A percentile compares a stretch with the other conserved stretches of the same genome.
These are phyloP conservation scores for Rhizoglyphus robini DNA, from an alignment of 1,140 invertebrate genomes.

Conservation along the genomic window DNA sequence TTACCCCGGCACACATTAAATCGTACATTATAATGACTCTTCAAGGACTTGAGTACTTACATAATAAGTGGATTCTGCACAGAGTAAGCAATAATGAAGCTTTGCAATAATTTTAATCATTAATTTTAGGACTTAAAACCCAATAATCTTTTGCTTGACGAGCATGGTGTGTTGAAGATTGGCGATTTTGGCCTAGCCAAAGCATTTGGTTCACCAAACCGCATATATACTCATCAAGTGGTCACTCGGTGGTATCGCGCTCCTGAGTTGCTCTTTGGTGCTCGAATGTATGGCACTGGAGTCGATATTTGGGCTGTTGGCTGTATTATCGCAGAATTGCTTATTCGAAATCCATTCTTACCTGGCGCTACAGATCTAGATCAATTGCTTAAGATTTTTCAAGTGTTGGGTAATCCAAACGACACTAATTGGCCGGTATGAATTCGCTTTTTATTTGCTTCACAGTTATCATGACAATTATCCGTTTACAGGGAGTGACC, in stretches of 20 bases:
- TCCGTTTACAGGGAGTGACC: slow-evolving; percentile 51
- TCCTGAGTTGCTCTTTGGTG: slow-evolving; percentile 90
- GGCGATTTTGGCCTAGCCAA: slow-evolving; percentile 98
- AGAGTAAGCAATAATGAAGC: slow-evolving; percentile 45
- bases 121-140: slow-evolving; percentile 79
- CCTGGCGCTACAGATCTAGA: slow-evolving; percentile 94
- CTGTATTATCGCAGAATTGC: slow-evolving; percentile 89
- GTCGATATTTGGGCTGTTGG: slow-evolving; percentile 99
- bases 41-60: slow-evolving; percentile 86
- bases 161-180: slow-evolving; percentile 80
- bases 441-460: slow-evolving; percentile 2
- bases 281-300: slow-evolving; percentile 79
- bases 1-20: slow-evolving; percentile 87
- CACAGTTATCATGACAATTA: not conserved
- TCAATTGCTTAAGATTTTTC: slow-evolving; percentile 87
- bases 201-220: slow-evolving; percentile 86
- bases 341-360: slow-evolving; percentile 75
- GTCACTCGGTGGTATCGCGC: slow-evolving; percentile 69
- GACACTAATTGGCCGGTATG: slow-evolving; percentile 76
- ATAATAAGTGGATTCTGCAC: slow-evolving; percentile 92
- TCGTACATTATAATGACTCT: slow-evolving; percentile 89
- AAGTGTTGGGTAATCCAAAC: slow-evolving; percentile 74
- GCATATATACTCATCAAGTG: slow-evolving; percentile 95
- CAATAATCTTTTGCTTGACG: slow-evolving; percentile 91
- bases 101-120: no score